phyloP scores from a whole-genome alignment of 2,113 vertebrate genomes.

The Quiscalus mexicanus region DNA sequence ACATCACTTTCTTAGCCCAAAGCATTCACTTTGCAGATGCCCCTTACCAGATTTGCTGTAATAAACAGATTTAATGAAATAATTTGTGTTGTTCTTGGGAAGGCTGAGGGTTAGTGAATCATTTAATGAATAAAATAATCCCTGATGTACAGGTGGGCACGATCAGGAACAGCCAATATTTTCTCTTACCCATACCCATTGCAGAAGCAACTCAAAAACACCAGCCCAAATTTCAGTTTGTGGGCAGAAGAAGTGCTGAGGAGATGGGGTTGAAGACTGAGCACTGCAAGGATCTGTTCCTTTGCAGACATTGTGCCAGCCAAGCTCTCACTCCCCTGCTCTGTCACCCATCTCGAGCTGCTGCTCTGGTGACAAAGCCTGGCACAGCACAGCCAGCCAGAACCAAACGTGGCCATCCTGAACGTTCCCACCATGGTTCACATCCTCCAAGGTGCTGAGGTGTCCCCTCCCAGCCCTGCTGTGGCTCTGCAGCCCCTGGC shows the following conservation, averaged over 20 bases:
- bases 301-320: neutral
- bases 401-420: accelerated
- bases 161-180: accelerated
- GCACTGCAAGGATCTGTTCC: neutral
- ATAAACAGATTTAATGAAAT: neutral
- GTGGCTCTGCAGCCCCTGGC: neutral
- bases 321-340: neutral
- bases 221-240: neutral
- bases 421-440: accelerated
- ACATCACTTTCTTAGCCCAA: neutral
- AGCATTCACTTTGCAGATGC: neutral
- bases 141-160: neutral
- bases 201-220: neutral
- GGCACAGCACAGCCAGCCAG: neutral
- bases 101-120: neutral
- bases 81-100: neutral
- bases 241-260: neutral
- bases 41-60: neutral
- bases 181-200: neutral
- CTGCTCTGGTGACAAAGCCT: neutral
- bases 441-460: neutral
- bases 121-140: neutral
- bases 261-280: neutral
- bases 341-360: neutral
- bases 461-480: accelerated